A percentile compares a stretch with the other conserved stretches of the same genome.
phyloP scores from a whole-genome alignment of 2,113 vertebrate species.

The Sterrhoptilus dennistouni region DNA sequence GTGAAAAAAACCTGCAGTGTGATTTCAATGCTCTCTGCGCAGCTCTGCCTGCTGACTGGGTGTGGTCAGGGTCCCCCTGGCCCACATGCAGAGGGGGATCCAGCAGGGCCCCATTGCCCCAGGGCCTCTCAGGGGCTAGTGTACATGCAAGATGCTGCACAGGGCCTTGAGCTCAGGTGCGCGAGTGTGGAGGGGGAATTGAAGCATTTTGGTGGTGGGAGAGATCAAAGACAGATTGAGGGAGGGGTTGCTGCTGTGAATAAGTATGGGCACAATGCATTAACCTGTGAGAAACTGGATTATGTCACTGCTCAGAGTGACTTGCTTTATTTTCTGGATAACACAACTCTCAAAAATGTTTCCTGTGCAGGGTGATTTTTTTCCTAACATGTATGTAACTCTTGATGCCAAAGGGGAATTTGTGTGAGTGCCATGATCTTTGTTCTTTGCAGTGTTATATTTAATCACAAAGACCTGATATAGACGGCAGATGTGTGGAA shows the following conservation, averaged over 20 bases:
- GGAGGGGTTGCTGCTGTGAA: not conserved
- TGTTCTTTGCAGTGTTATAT: not conserved
- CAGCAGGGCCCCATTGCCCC: fast-evolving
- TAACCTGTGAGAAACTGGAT: not conserved
- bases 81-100: fast-evolving
- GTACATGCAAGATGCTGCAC: not conserved
- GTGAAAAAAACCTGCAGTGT: not conserved
- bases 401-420: not conserved
- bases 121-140: not conserved
- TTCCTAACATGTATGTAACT: not conserved
- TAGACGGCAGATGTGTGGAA: not conserved
- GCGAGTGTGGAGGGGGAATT: not conserved
- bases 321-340: not conserved
- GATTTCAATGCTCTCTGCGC: not conserved
- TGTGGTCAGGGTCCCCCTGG: not conserved
- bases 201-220: not conserved
- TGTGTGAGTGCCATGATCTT: not conserved
- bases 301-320: not conserved
- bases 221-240: not conserved
- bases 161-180: fast-evolving
- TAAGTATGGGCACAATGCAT: not conserved
- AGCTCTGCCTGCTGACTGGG: not conserved
- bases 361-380: not conserved
- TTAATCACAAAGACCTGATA: not conserved
- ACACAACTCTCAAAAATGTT: not conserved